Evolutionary conservation across 2,888 invertebrate species (phyloP).

Genomic region (Saturnia japonica): DNA sequence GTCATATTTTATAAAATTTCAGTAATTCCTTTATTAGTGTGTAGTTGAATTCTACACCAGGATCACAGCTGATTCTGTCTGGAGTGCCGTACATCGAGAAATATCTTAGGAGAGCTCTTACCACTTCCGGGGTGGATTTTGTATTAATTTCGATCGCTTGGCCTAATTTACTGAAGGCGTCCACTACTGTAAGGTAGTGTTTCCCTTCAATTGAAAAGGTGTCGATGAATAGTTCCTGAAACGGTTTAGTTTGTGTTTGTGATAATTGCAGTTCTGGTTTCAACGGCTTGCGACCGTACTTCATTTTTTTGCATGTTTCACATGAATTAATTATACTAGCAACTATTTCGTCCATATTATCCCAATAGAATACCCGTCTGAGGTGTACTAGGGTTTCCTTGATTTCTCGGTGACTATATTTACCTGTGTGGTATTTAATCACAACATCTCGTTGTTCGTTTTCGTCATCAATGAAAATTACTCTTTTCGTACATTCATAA

Average conservation of each 20-base stretch:
- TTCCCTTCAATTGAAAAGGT: not conserved
- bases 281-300: no score
- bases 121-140: slow-evolving; percentile 1
- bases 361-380: slow-evolving; percentile 31
- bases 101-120: slow-evolving; percentile 40
- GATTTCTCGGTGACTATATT: slow-evolving; percentile 35
- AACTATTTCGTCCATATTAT: no score
- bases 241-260: not conserved
- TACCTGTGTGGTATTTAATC: slow-evolving; percentile 31
- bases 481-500: no score
- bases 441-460: slow-evolving; percentile 27
- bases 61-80: slow-evolving; percentile 26
- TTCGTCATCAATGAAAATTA: slow-evolving; percentile 26
- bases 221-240: not conserved
- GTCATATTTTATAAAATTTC: not conserved
- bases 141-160: slow-evolving; percentile 30
- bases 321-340: slow-evolving; percentile 13
- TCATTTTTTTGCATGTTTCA: slow-evolving; percentile 2
- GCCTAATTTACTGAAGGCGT: not conserved
- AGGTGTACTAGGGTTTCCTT: slow-evolving; percentile 30
- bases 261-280: not conserved
- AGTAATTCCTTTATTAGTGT: not conserved
- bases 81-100: slow-evolving; percentile 48
- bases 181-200: not conserved
- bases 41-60: slow-evolving; percentile 19